Conservation (phyloP, 1,140 invertebrate genomes). For the Bombus confusus region DNA sequence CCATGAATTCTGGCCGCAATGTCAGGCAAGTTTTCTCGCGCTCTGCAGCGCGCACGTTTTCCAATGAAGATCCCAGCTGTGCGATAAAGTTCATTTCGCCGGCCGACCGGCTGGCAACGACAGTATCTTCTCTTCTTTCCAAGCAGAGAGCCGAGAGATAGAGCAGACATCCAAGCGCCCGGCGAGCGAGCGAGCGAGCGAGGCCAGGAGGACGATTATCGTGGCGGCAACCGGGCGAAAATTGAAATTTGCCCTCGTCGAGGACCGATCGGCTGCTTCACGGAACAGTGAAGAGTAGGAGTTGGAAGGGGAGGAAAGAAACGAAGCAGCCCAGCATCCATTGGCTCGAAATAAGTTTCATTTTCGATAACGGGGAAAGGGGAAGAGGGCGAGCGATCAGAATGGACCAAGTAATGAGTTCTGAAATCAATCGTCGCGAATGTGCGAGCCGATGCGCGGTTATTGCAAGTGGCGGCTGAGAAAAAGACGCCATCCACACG, state of each 20-base stretch:
- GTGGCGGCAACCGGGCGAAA: constrained; percentile 43
- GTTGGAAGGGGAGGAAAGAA: no score
- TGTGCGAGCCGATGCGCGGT: neutral
- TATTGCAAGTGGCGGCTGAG: neutral
- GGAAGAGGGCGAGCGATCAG: neutral
- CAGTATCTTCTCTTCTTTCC: constrained; percentile 50
- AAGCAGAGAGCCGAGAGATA: constrained; percentile 42
- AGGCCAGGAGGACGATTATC: constrained; percentile 54
- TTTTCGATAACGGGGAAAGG: constrained; percentile 14
- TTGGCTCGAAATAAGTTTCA: constrained; percentile 27
- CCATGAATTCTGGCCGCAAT: constrained; percentile 36
- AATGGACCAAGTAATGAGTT: constrained; percentile 26
- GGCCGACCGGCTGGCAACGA: constrained; percentile 54
- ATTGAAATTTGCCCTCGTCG: constrained; percentile 51
- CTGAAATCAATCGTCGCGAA: constrained; percentile 33
- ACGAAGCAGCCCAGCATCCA: neutral
- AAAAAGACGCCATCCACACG: neutral
- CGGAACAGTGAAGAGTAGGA: neutral
- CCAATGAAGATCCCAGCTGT: constrained; percentile 69
- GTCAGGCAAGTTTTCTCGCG: constrained; percentile 49
- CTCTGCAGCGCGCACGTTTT: constrained; percentile 43
- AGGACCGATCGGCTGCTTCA: neutral
- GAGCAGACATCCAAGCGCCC: constrained; percentile 50
- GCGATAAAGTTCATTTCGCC: constrained; percentile 68
- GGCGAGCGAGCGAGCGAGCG: neutral